phyloP scores from a whole-genome alignment of 1,140 invertebrate species.

The Maniola jurtina region DNA sequence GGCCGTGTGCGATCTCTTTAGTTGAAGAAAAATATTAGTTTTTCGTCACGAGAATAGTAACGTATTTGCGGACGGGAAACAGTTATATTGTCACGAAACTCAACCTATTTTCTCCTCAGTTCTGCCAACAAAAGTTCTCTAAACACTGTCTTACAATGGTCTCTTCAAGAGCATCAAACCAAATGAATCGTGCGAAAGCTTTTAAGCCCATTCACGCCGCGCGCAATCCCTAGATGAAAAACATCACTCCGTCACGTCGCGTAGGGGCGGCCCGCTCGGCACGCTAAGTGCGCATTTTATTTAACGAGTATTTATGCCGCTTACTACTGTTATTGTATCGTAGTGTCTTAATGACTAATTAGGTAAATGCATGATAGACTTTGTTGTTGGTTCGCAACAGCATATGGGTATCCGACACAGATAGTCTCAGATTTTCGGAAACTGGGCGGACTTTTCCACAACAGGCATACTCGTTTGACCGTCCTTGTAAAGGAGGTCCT shows the following conservation, averaged over 20 bases:
- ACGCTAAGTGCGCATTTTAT: slow-evolving; percentile 40
- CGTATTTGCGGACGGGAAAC: no score
- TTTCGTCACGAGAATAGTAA: no score
- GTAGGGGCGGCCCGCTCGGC: slow-evolving; percentile 27
- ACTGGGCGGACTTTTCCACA: no score
- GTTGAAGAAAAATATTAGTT: no score
- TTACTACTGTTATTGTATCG: background rate
- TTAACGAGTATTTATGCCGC: slow-evolving; percentile 34
- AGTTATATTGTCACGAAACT: background rate
- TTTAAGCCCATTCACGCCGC: slow-evolving; percentile 46
- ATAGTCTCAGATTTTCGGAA: no score
- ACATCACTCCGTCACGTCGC: slow-evolving; percentile 35
- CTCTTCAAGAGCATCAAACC: slow-evolving; percentile 23
- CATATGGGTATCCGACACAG: no score
- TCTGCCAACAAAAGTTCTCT: background rate
- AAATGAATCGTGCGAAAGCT: slow-evolving; percentile 49
- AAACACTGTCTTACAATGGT: slow-evolving; percentile 10
- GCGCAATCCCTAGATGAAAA: slow-evolving; percentile 46
- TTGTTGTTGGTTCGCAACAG: no score
- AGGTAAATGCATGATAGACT: background rate
- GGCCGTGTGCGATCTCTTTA: no score
- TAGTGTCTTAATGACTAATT: slow-evolving; percentile 7
- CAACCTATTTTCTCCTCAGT: background rate
- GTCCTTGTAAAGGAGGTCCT: no score
- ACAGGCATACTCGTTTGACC: no score